These are phyloP conservation scores for Himalopsyche kuldschensis DNA, from an alignment of 2,888 invertebrate genomes.

Conservation along the genomic window DNA sequence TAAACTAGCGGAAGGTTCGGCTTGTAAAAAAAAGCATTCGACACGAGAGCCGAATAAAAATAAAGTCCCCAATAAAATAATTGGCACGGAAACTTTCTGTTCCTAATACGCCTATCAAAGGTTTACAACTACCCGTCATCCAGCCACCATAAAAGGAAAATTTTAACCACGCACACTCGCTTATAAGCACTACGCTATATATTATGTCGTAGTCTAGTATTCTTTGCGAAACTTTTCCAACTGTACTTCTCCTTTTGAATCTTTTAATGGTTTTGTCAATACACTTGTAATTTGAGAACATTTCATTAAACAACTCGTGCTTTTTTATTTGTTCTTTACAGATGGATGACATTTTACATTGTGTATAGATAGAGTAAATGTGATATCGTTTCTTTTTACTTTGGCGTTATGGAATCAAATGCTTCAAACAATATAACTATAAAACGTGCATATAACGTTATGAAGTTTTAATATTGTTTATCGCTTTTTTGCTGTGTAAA, in stretches of 20 bases:
- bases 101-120: background rate
- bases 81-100: background rate
- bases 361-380: no score
- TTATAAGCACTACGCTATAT: background rate
- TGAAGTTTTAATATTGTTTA: no score
- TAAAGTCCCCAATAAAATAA: background rate
- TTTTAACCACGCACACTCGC: background rate
- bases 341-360: no score
- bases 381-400: no score
- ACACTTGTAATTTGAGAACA: background rate
- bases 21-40: no score
- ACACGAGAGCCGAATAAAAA: background rate
- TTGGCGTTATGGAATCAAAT: no score
- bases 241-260: background rate
- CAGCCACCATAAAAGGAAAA: background rate
- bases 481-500: no score
- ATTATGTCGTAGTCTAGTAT: background rate
- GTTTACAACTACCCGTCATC: background rate
- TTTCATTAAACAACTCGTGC: background rate
- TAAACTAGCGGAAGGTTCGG: no score
- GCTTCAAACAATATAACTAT: no score
- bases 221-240: background rate
- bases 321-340: background rate
- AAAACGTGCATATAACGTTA: no score
- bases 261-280: background rate